Percentiles rank a stretch among this genome's conserved stretches.
Evolutionary conservation across 1,140 invertebrate species (phyloP).

Genomic region (Dolichoris vasculosae): DNA sequence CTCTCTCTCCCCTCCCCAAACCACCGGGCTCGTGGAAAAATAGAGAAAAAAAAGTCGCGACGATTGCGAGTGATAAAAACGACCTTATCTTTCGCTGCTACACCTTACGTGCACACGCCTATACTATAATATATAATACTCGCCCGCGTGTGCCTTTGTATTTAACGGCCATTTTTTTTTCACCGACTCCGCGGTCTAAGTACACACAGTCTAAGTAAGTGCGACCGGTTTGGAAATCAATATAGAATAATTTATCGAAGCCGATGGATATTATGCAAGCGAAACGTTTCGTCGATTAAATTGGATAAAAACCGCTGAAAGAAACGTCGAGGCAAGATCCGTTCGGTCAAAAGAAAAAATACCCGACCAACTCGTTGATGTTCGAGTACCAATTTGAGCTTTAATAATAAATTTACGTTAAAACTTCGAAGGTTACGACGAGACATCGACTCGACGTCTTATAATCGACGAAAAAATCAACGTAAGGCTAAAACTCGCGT

Average conservation of each 20-base stretch:
- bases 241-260: slow-evolving; percentile 5
- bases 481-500: too few relatives aligned
- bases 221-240: slow-evolving; percentile 16
- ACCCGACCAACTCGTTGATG: too few relatives aligned
- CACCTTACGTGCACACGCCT: neutral
- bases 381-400: too few relatives aligned
- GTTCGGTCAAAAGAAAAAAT: too few relatives aligned
- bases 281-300: neutral
- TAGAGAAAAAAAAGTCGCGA: neutral
- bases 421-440: too few relatives aligned
- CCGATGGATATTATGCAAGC: neutral
- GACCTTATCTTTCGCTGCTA: neutral
- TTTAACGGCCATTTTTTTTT: slow-evolving; percentile 17
- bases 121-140: too few relatives aligned
- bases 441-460: too few relatives aligned
- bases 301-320: neutral
- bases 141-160: neutral
- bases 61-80: slow-evolving; percentile 14
- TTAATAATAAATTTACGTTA: too few relatives aligned
- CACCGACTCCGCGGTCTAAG: neutral
- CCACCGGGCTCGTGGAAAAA: neutral
- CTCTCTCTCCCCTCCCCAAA: too few relatives aligned
- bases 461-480: too few relatives aligned
- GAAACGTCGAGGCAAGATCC: neutral
- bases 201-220: too few relatives aligned